A percentile compares a stretch with the other conserved stretches of the same genome.
These are phyloP conservation scores for Nestor notabilis DNA, from an alignment of 2,113 vertebrate genomes.

Conservation along the genomic window DNA sequence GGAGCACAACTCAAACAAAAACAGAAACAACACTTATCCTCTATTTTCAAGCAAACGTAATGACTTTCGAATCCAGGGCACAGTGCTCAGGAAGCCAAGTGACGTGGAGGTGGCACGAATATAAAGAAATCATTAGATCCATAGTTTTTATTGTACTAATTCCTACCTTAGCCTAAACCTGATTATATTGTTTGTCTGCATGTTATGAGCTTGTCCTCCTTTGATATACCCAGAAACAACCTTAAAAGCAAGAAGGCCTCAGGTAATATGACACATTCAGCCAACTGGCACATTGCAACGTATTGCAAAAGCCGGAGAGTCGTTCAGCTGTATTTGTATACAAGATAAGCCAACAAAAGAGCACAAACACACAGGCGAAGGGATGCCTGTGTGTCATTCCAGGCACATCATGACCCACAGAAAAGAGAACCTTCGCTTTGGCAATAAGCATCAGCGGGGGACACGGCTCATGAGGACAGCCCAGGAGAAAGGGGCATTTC, in stretches of 20 bases:
- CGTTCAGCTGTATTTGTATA: background rate
- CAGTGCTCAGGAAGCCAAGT: background rate
- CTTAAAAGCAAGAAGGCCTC: slow-evolving; percentile 29
- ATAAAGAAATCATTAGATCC: background rate
- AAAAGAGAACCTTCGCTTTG: background rate
- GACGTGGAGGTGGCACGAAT: background rate
- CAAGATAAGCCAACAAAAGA: slow-evolving; percentile 23
- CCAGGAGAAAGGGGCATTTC: background rate
- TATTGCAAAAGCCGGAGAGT: background rate
- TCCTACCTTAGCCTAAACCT: background rate
- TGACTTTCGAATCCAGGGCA: background rate
- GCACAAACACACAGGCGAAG: background rate
- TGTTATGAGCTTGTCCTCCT: background rate
- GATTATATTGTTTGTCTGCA: background rate
- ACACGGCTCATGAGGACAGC: background rate
- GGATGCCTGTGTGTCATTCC: background rate
- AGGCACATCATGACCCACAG: background rate
- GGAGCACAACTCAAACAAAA: background rate
- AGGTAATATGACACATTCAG: slow-evolving; percentile 22
- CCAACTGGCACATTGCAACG: slow-evolving; percentile 13
- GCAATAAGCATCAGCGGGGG: background rate
- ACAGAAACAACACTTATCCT: background rate
- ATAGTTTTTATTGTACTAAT: background rate
- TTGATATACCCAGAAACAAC: background rate
- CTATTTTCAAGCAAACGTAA: background rate